Base-by-base conservation (phyloP, 1,140 invertebrate species). In the Notospermus geniculatus region DNA sequence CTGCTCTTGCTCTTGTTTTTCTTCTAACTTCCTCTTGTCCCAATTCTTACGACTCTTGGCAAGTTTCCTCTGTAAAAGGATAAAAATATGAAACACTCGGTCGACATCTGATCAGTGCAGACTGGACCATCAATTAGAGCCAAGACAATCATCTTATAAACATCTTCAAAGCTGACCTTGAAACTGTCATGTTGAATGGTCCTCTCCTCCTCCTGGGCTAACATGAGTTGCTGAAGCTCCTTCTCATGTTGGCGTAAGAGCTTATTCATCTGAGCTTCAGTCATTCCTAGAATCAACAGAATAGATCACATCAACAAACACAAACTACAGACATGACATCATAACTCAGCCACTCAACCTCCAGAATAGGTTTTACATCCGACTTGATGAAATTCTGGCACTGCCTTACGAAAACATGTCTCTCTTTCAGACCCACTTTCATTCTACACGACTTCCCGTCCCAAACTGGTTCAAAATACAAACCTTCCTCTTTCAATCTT, bases 1-100 rank as follows among this genome's bases (percentile, higher is more conserved):
- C 30, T 75, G 67, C 46, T 70, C 60, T 54, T 80, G 76, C 59
- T 80, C 78, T 15, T 65, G 25, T 19, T 70, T 72, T 57, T 80
- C 78, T 29, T 67, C 64, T 46, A 68, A 68, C 61, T 67, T 71
- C 41, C 67, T 61, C 54, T 73, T 66, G 1, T 57, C 63, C 70
- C 70, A 76, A 27, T 74, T 73, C 45, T 67, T 63, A 43, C 69
- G 66, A 19, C 65, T 68, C 54, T 71, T 66, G 5, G 67, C 66
- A 30, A 80, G 67, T 22, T 71, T 67, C 41, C 71, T 68, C 71
- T 78, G 28, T 13, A 60, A 63, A 1, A 7, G 4, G n/a, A 36
- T 36, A 4, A 36, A 46, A 13, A 25, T 13, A 50, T 5, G 23
- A 50, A 17, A 2, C 32, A 45, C 9, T n/a, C n/a, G n/a, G n/a